A percentile compares a stretch with the other conserved stretches of the same genome.
Evolutionary conservation across 2,797 vertebrate species (phyloP).

Genomic region (Xenentodon cancila): DNA sequence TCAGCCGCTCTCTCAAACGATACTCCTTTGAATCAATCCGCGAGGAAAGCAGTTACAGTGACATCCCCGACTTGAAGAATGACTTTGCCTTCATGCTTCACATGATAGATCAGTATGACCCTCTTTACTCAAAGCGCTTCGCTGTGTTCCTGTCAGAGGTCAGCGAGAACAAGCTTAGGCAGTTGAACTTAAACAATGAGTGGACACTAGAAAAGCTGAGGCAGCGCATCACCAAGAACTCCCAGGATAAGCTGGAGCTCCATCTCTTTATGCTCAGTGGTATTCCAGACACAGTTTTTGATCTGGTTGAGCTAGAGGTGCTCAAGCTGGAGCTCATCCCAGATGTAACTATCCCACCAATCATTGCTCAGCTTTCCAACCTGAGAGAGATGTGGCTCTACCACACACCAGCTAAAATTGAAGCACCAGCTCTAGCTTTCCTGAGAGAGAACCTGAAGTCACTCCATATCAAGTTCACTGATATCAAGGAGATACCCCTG

Average conservation of each 20-base stretch:
- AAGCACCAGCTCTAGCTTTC: conserved; percentile 96
- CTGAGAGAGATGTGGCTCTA: conserved; percentile 97
- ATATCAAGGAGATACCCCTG: conserved; percentile 98
- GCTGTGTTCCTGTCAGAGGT: conserved; percentile 98
- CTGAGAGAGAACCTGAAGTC: conserved; percentile 94
- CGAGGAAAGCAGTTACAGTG: conserved; percentile 97
- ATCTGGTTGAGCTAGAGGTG: conserved; percentile 94
- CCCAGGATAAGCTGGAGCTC: conserved; percentile 95
- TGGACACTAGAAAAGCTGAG: conserved; percentile 97
- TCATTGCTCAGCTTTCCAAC: conserved; percentile 94
- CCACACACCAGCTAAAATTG: conserved; percentile 96
- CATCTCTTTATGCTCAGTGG: conserved; percentile 99
- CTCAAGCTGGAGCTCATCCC: conserved; percentile 97
- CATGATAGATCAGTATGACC: conserved; percentile 97
- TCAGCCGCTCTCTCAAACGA: conserved; percentile 92
- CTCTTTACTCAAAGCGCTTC: conserved; percentile 97
- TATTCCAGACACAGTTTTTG: conserved; percentile 96
- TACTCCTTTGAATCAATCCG: conserved; percentile 98
- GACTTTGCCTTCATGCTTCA: conserved; percentile 99
- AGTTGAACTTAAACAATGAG: conserved; percentile 98
- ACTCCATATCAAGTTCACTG: conserved; percentile 97
- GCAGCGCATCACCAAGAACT: conserved; percentile 95
- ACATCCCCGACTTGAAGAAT: conserved; percentile 97
- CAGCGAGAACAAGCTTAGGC: conserved; percentile 97
- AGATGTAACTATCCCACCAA: conserved; percentile 96